Conservation (phyloP, 2,888 invertebrate genomes). For the Hydriomena furcata region DNA sequence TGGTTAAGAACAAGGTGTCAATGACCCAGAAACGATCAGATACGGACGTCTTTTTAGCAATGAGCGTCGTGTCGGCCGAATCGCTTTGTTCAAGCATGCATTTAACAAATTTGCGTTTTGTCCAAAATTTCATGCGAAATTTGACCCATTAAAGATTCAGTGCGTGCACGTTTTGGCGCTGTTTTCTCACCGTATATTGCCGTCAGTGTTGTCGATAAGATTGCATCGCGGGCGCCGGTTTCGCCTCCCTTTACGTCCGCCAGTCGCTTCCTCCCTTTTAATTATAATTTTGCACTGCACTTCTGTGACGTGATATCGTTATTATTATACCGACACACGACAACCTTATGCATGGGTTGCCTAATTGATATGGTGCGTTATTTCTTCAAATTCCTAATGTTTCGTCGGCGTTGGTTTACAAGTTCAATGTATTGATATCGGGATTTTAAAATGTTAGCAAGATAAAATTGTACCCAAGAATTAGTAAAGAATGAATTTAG, state of each 20-base stretch:
- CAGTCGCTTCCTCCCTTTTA: conserved; percentile 71
- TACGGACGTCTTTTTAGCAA: conserved; percentile 7
- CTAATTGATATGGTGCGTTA: conserved; percentile 41
- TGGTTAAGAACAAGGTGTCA: conserved; percentile 12
- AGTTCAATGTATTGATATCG: conserved; percentile 4
- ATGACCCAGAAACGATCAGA: conserved; percentile 18
- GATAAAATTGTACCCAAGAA: conserved; percentile 1
- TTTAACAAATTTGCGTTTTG: conserved; percentile 30
- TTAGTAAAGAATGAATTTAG: not conserved
- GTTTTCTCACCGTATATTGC: conserved; percentile 63
- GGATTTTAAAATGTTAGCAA: conserved; percentile 17
- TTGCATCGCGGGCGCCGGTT: conserved; percentile 73
- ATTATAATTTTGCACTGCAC: conserved; percentile 70
- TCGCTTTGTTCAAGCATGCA: conserved; percentile 14
- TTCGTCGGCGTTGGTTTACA: conserved; percentile 12
- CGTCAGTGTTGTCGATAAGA: conserved; percentile 54
- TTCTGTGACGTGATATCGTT: conserved; percentile 45
- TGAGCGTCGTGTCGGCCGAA: conserved; percentile 18
- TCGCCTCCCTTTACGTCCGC: conserved; percentile 69
- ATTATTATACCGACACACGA: conserved; percentile 32
- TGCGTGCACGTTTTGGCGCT: conserved; percentile 59
- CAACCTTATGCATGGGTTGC: conserved; percentile 36
- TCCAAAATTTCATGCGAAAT: conserved; percentile 48
- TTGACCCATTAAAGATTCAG: conserved; percentile 63
- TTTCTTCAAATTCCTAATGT: conserved; percentile 25